Percentiles rank a stretch among this genome's conserved stretches.
Evolutionary conservation across 2,797 vertebrate species (phyloP).

Genomic region (Microchirus variegatus): DNA sequence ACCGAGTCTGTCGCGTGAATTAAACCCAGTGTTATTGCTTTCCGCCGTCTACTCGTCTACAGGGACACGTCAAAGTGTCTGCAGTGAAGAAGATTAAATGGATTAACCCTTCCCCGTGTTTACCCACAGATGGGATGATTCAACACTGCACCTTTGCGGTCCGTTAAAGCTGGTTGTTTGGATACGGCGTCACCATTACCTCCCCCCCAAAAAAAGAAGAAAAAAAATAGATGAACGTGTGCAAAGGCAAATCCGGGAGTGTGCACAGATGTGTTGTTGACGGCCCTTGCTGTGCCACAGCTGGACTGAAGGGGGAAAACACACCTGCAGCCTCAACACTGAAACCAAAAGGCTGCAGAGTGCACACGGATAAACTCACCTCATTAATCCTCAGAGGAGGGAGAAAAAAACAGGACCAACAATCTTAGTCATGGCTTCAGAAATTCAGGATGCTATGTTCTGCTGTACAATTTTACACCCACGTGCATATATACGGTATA

Average conservation of each 20-base stretch:
- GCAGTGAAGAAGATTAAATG: too few species aligned
- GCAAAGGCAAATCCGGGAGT: constrained; percentile 10
- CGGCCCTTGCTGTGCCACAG: constrained; percentile 10
- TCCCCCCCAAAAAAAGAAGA: neutral
- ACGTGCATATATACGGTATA: neutral
- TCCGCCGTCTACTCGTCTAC: too few species aligned
- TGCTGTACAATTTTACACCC: neutral
- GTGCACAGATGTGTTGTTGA: neutral
- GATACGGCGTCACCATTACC: constrained; percentile 10
- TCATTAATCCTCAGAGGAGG: constrained; percentile 52
- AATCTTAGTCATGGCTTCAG: neutral
- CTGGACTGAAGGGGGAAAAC: constrained; percentile 16
- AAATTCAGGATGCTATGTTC: neutral
- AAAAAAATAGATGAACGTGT: too few species aligned
- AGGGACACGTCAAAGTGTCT: too few species aligned
- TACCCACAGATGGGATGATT: neutral
- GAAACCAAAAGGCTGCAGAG: constrained; percentile 6
- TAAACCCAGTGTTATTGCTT: too few species aligned
- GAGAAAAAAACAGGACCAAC: too few species aligned
- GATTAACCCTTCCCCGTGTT: too few species aligned
- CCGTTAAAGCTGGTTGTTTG: constrained; percentile 10
- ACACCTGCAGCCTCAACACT: constrained; percentile 40
- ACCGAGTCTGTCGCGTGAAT: too few species aligned
- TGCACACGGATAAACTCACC: constrained; percentile 43
- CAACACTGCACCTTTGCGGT: constrained; percentile 2